Base-by-base conservation (phyloP, 1,140 invertebrate genomes). In the Euwallacea fornicatus region DNA sequence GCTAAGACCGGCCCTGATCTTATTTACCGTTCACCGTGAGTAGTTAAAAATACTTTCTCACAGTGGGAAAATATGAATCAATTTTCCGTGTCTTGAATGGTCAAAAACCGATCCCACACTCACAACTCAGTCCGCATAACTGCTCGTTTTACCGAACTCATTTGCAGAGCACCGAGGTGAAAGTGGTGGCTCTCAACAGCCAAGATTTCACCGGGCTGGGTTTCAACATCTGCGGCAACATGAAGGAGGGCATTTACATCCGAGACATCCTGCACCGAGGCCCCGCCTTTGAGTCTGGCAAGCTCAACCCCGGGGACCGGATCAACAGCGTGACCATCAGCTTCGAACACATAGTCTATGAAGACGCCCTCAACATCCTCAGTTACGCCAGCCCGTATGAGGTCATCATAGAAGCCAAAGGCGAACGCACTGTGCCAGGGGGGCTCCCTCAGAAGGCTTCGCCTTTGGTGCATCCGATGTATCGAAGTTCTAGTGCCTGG, bases 311-410 rank as follows among this genome's bases (percentile, higher is more conserved):
- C 81, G 94, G 94, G 71, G 94, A 96, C 82, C 88, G 91, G 56
- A 94, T 97, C 66, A 86, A 90, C 66, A 91, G 89, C 73, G 89
- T 96, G 42, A 93, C 91, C 44, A 93, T 96, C 33, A 93, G 90
- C 71, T 94, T 95, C 78, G 87, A 90, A 50, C 92, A 92, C 66
- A 95, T 96, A 84, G 93, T 95, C 0, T 90, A 93, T 78, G 93
- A 96, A 81, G 95, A 97, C 78, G 95, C 95, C 0, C 81, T 96
- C 46, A 91, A 92, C 0, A 94, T 97, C 71, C 83, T 97, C 6
- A 93, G 92, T 64, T 94, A 95, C 71, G 94, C 94, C 1, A 96
- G 94, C n/a, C 94, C 94, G 0, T 96, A 97, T 77, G 93, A 93
- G 73, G 90, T 95, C 2, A 85, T 87, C 50, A 82, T 93, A 7